A percentile compares a stretch with the other conserved stretches of the same genome.
Conservation (phyloP, 2,113 vertebrate genomes). For the Caloenas nicobarica region DNA sequence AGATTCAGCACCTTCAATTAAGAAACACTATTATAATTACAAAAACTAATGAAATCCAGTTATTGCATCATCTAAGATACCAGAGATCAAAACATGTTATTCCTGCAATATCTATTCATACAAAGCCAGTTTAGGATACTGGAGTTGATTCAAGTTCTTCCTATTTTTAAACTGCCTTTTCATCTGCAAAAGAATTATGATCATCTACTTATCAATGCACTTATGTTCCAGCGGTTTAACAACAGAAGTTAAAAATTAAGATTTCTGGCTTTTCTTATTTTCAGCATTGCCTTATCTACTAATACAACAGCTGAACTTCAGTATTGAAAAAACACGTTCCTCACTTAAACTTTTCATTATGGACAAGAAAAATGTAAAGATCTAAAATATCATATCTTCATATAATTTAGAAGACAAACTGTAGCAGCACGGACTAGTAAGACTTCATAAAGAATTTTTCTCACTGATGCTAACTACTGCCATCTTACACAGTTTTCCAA, state of each 20-base stretch:
- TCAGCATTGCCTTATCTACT: background rate
- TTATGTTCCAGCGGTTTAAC: background rate
- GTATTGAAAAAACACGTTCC: background rate
- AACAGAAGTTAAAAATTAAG: background rate
- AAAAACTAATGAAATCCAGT: constrained; percentile 11
- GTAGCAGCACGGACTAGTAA: background rate
- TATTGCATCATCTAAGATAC: constrained; percentile 51
- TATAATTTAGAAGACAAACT: background rate
- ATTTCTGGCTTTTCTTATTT: background rate
- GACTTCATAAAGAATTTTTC: background rate
- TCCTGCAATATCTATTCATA: background rate
- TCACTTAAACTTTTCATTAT: background rate
- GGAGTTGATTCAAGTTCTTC: constrained; percentile 47
- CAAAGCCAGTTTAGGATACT: background rate
- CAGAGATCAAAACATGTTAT: background rate
- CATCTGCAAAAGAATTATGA: background rate
- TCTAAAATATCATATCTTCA: background rate
- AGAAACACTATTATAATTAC: background rate
- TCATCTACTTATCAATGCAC: background rate
- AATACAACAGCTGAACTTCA: background rate
- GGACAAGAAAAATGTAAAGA: background rate
- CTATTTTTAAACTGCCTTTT: constrained; percentile 40
- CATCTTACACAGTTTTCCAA: background rate
- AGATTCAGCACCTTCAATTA: background rate
- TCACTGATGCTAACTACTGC: background rate